Evolutionary conservation across 2,888 invertebrate species (phyloP), one percentile per base, ranked within the genome.

Genomic region (Tiliacea citrago): DNA sequence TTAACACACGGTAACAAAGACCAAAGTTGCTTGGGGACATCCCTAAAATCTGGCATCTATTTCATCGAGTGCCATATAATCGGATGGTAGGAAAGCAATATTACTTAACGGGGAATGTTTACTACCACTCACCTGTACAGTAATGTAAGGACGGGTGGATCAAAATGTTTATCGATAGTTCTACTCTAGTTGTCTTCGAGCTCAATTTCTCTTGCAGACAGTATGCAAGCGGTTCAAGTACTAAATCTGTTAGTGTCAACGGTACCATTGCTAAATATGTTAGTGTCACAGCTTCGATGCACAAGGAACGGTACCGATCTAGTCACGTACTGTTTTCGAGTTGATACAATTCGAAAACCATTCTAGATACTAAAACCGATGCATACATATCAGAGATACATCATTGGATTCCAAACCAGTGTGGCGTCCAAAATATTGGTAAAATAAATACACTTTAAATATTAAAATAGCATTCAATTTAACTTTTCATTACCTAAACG

Each of bases 41-140:
- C 13, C 16, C 45, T 51, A 80, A 77, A 83, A 82, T 83, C 79
- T 69, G 77, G 67, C 63, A 68, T 84, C 71, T 78, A 82, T 87
- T 83, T 87, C 73, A 82, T 77, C 49, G 77, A 81, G 79, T 83
- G 45, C 77, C 69, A 72, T 78, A 71, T 86, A 82, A 82, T 88
- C 87, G 83, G 81, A 87, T 85, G 82, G 84, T 83, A 89, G 89
- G 79, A 88, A 89, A 90, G 90, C 89, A 91, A 91, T 92, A 92
- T 91, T 91, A 91, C 91, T 92, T 93, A 92, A 91, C 91, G 90
- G 80, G 88, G 86, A 88, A 90, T 92, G 91, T 93, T 93, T 92
- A 92, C 91, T 90, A 91, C 85, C 91, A 91, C 89, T 92, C 91
- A 93, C 92, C 92, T 93, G 90, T 87, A 83, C 79, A 86, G 83